phyloP scores from a whole-genome alignment of 2,797 vertebrate species.

The Acridotheres tristis region DNA sequence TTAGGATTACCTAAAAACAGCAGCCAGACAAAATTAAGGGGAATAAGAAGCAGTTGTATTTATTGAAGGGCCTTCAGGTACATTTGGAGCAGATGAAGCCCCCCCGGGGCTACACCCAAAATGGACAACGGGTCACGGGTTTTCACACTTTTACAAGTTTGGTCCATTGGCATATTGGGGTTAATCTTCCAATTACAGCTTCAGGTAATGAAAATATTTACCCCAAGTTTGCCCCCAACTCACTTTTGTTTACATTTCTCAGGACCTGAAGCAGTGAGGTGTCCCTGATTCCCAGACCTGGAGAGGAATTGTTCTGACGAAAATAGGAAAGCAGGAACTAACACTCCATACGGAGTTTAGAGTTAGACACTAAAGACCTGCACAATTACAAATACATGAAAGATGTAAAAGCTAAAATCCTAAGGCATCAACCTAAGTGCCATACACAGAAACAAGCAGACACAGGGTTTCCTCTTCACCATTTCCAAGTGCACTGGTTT shows the following conservation, averaged over 20 bases:
- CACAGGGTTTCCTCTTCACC: background rate
- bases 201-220: too few species aligned
- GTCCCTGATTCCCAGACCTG: background rate
- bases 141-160: background rate
- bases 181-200: background rate
- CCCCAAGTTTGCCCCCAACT: too few species aligned
- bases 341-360: background rate
- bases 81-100: background rate
- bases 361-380: background rate
- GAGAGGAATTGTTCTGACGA: background rate
- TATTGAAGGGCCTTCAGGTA: background rate
- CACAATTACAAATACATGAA: background rate
- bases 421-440: background rate
- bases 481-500: background rate
- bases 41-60: background rate
- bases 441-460: background rate
- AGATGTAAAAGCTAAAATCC: background rate
- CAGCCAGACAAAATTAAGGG: background rate
- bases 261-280: background rate
- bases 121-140: background rate
- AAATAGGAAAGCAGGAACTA: background rate
- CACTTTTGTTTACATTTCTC: background rate
- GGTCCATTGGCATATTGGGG: too few species aligned
- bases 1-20: background rate
- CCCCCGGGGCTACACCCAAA: background rate